These are phyloP conservation scores for Papilio elwesi DNA, from an alignment of 2,888 invertebrate genomes.

Conservation along the genomic window DNA sequence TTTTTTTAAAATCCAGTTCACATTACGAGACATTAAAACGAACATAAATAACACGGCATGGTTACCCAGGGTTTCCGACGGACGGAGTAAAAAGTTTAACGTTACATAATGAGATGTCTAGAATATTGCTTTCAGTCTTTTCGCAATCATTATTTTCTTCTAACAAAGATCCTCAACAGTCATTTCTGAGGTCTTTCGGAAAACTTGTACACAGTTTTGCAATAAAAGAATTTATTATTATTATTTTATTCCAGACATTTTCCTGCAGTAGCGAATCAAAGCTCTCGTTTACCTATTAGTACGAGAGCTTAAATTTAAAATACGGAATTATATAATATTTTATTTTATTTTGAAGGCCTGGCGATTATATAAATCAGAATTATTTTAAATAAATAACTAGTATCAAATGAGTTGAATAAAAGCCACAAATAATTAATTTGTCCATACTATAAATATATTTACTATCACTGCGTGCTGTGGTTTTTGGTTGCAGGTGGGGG, in stretches of 20 bases:
- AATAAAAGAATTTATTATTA: too few species aligned
- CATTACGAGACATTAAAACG: too few species aligned
- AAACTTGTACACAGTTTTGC: too few species aligned
- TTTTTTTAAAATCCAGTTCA: too few species aligned
- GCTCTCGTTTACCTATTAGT: not conserved
- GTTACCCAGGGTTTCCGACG: not conserved
- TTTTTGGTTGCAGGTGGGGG: not conserved
- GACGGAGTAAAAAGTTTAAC: not conserved
- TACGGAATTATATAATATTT: not conserved
- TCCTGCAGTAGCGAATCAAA: constrained; percentile 21
- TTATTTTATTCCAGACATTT: constrained; percentile 31
- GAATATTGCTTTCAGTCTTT: constrained; percentile 16
- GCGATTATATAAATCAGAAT: not conserved
- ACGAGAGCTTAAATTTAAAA: constrained; percentile 3
- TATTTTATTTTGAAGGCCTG: not conserved
- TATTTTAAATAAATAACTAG: not conserved
- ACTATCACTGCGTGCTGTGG: constrained; percentile 3
- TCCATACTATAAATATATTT: not conserved
- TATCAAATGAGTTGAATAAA: not conserved
- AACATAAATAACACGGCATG: not conserved
- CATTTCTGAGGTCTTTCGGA: constrained; percentile 16
- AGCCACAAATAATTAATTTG: not conserved
- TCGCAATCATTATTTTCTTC: constrained; percentile 28
- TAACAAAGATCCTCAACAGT: constrained; percentile 34
- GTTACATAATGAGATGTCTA: constrained; percentile 12